Percentiles rank a stretch among this genome's conserved stretches.
Evolutionary conservation across 1,140 invertebrate genomes (phyloP).

Genomic region (Bombus waltoni): DNA sequence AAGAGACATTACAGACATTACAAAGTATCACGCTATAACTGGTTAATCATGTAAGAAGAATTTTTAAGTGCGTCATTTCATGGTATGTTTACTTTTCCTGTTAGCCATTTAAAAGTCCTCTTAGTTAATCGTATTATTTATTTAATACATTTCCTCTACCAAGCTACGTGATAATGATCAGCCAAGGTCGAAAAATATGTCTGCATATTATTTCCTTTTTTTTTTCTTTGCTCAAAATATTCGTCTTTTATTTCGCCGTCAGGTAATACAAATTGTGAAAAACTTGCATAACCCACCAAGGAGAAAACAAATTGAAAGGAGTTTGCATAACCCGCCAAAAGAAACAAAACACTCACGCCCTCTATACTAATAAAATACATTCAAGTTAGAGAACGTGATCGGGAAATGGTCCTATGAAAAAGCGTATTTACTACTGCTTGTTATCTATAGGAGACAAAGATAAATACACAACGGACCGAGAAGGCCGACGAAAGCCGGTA

Average conservation of each 20-base stretch:
- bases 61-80: neutral
- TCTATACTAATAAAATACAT: neutral
- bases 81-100: neutral
- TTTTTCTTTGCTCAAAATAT: neutral
- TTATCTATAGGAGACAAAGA: conserved; percentile 48
- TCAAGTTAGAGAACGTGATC: neutral
- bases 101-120: neutral
- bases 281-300: neutral
- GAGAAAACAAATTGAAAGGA: neutral
- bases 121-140: neutral
- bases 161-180: neutral
- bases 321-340: neutral
- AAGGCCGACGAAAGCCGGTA: conserved; percentile 4
- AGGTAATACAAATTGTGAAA: neutral
- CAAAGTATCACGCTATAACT: neutral
- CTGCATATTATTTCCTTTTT: too few species aligned
- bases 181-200: neutral
- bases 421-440: conserved; percentile 1
- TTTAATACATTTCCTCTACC: neutral
- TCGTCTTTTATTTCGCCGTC: neutral
- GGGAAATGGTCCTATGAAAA: neutral
- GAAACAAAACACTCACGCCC: neutral
- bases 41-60: neutral
- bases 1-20: too few species aligned
- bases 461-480: conserved; percentile 29